Percentiles rank a stretch among this genome's conserved stretches.
Conservation (phyloP, 2,888 invertebrate species). For the Pristionchus mayeri region DNA sequence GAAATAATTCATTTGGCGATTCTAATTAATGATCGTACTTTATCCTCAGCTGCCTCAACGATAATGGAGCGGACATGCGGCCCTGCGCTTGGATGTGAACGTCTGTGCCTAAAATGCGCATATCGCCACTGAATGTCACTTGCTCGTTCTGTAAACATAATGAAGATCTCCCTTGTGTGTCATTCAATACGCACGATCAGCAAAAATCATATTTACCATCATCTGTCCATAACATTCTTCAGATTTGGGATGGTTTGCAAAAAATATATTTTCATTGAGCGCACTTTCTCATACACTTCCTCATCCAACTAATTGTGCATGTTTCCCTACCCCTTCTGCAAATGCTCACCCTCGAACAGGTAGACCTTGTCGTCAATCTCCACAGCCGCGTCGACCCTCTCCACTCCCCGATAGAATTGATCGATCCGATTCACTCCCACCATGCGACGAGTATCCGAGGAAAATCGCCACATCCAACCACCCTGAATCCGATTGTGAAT, state of each 20-base stretch:
- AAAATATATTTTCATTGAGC: too few species aligned
- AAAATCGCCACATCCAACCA: slow-evolving; percentile 45
- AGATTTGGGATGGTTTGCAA: too few species aligned
- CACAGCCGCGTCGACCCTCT: slow-evolving; percentile 35
- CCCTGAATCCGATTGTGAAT: too few species aligned
- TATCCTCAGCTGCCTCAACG: not conserved
- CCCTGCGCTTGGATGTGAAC: not conserved
- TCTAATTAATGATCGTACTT: not conserved
- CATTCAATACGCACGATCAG: too few species aligned
- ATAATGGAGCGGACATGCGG: not conserved
- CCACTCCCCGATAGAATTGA: slow-evolving; percentile 33
- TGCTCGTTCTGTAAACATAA: too few species aligned
- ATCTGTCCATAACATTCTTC: too few species aligned
- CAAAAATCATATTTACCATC: too few species aligned
- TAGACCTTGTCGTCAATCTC: slow-evolving; percentile 39
- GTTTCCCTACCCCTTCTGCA: not conserved
- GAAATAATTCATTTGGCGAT: not conserved
- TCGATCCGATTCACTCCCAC: slow-evolving; percentile 22
- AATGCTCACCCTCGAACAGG: slow-evolving; percentile 26
- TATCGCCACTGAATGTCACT: too few species aligned
- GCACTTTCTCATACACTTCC: not conserved
- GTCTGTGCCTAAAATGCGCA: not conserved
- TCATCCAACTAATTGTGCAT: not conserved
- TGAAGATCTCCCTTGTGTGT: too few species aligned
- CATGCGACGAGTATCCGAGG: not conserved